Evolutionary conservation across 2,888 invertebrate genomes (phyloP), one percentile per base, ranked within the genome.

Genomic region (Tupiocoris notatus): DNA sequence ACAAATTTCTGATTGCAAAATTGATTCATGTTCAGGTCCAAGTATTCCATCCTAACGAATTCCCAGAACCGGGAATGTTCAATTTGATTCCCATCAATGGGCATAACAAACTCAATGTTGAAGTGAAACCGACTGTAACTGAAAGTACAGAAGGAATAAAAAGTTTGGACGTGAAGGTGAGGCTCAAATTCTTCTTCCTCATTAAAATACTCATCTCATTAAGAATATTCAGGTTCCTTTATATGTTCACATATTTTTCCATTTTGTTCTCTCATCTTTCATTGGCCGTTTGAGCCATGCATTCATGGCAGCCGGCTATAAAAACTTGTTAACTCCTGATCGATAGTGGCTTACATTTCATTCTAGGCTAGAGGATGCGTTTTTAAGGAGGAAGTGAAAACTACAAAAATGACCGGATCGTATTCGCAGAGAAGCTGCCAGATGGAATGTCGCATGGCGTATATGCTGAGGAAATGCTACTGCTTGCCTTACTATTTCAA

Each of bases 401-500:
- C 57, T 7, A 18, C 70, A 16, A 77, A 75, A 61, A 73, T 75
- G 16, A 76, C 80, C 1, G 76, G 75, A 25, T 77, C 79, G 3
- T 82, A 81, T 68, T 80, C 81, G 0, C 79, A 80, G 70, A 79
- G 78, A 64, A 80, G 79, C n/a, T 82, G 82, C 65, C 79, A 81
- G 1, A 79, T 81, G 22, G 81, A 81, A 70, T 82, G 82, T 68
- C 77, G 81, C 23, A 79, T 82, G 62, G 65, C 79, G 17, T 80
- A 81, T 77, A 71, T 82, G 65, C 39, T 79, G 17, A 12, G 80
- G 64, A 77, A 79, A 65, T 82, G 82, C 22, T 77, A 78, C 3
- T 82, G 82, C 70, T 70, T 79, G 17, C 82, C 82, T 1, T 82
- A 82, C 63, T 81, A 81, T 65, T 82, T 81, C 77, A 81, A 81